These are phyloP conservation scores for Lasioglossum baleicum DNA, from an alignment of 1,140 invertebrate species.

Conservation along the genomic window DNA sequence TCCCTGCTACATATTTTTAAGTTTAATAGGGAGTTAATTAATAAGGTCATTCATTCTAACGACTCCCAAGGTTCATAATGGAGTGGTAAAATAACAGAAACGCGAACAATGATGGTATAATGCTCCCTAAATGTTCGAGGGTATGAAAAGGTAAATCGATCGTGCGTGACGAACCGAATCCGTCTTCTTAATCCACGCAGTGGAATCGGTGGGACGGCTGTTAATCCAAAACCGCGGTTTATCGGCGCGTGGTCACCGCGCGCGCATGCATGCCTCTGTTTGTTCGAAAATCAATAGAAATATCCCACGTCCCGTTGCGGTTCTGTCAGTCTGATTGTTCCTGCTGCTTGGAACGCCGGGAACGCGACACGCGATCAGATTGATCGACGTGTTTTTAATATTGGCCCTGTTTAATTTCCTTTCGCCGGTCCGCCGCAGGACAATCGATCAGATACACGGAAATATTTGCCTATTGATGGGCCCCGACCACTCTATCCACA, in stretches of 20 bases:
- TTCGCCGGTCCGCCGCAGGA: not conserved
- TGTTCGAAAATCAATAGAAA: slow-evolving; percentile 24
- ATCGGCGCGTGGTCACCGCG: not conserved
- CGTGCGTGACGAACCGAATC: not conserved
- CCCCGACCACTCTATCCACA: not conserved
- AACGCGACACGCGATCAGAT: not conserved
- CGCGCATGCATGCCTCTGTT: slow-evolving; percentile 9
- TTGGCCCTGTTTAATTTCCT: slow-evolving; percentile 24
- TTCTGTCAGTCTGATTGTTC: slow-evolving; percentile 20
- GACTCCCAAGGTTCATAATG: too few species aligned
- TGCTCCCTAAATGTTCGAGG: too few species aligned
- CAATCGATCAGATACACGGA: slow-evolving; percentile 3
- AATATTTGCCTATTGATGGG: slow-evolving; percentile 6
- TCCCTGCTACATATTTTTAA: too few species aligned
- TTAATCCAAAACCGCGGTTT: not conserved
- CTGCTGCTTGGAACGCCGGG: not conserved
- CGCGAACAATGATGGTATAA: too few species aligned
- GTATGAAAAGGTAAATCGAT: too few species aligned
- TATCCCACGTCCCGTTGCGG: slow-evolving; percentile 7
- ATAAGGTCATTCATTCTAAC: too few species aligned
- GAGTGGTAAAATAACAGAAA: too few species aligned
- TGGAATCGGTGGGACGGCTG: not conserved
- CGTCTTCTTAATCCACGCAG: not conserved
- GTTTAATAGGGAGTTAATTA: too few species aligned
- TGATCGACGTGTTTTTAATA: slow-evolving; percentile 23